phyloP scores from a whole-genome alignment of 2,888 invertebrate species.

The Alloscopus bannaensis region DNA sequence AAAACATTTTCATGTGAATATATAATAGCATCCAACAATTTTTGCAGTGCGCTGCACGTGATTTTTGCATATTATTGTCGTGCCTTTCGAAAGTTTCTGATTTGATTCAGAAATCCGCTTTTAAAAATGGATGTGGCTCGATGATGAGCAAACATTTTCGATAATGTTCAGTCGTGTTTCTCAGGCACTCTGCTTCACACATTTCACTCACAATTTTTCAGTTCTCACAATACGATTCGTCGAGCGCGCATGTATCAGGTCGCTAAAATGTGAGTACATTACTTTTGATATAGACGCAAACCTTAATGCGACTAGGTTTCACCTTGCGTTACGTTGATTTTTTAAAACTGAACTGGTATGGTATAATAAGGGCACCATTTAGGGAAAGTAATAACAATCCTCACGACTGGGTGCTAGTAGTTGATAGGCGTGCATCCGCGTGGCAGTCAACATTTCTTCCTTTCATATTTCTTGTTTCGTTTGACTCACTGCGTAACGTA shows the following conservation, averaged over 20 bases:
- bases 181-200: conserved; percentile 1
- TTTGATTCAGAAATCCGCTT: too few species aligned
- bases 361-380: conserved; percentile 31
- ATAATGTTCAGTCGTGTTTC: too few species aligned
- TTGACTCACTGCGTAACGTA: not conserved
- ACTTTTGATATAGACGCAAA: not conserved
- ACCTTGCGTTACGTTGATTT: conserved; percentile 9
- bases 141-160: too few species aligned
- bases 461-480: conserved; percentile 43
- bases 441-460: conserved; percentile 31
- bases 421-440: conserved; percentile 40
- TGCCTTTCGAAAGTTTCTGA: too few species aligned
- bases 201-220: not conserved
- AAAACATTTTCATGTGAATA: too few species aligned
- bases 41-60: too few species aligned
- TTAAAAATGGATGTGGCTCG: too few species aligned
- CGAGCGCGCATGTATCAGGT: not conserved
- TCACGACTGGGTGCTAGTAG: conserved; percentile 4
- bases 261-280: too few species aligned
- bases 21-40: too few species aligned
- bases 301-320: conserved; percentile 27
- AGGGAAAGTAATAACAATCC: conserved; percentile 50
- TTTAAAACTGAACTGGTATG: conserved; percentile 25
- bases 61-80: too few species aligned
- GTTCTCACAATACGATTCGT: conserved; percentile 2